Conservation (phyloP, 53 echinoderm and acorn worm genomes). For the Paelopatides confundens region DNA sequence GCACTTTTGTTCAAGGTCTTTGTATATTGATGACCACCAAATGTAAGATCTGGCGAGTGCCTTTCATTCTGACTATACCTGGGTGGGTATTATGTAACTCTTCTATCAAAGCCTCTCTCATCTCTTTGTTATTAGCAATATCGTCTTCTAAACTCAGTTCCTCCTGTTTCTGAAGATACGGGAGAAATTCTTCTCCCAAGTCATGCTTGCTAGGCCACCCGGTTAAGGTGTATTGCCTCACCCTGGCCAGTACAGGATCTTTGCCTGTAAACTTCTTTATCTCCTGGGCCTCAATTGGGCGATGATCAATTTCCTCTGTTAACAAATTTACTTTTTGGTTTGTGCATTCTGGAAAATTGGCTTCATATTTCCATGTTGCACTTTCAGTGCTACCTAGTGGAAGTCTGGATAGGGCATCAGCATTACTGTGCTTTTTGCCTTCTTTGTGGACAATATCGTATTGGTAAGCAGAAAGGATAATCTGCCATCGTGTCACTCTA, state of each 20-base stretch:
- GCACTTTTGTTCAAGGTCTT: conserved; percentile 41
- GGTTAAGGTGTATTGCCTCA: conserved; percentile 29
- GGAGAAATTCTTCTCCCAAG: conserved; percentile 32
- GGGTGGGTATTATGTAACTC: no score
- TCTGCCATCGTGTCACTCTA: conserved; percentile 49
- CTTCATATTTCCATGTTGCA: not conserved
- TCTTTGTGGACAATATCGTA: conserved; percentile 45
- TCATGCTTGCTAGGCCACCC: conserved; percentile 53
- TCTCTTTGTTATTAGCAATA: conserved; percentile 53
- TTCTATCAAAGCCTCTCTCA: conserved; percentile 51
- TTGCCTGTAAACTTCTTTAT: conserved; percentile 3
- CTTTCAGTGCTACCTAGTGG: conserved; percentile 4
- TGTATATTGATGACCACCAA: conserved; percentile 60
- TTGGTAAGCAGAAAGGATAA: conserved; percentile 40
- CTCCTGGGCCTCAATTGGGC: conserved; percentile 63
- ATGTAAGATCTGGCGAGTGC: conserved; percentile 58
- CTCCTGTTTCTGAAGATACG: conserved; percentile 31
- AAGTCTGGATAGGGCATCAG: conserved; percentile 48
- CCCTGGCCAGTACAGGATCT: conserved; percentile 47
- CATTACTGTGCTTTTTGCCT: conserved; percentile 31
- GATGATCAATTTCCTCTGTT: conserved; percentile 29
- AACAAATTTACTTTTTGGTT: not conserved
- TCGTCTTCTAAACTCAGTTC: conserved; percentile 64
- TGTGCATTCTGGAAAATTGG: not conserved
- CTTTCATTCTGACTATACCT: conserved; percentile 66